Evolutionary conservation across 2,888 invertebrate genomes (phyloP), one percentile per base, ranked within the genome.

Genomic region (Orgyia antiqua): DNA sequence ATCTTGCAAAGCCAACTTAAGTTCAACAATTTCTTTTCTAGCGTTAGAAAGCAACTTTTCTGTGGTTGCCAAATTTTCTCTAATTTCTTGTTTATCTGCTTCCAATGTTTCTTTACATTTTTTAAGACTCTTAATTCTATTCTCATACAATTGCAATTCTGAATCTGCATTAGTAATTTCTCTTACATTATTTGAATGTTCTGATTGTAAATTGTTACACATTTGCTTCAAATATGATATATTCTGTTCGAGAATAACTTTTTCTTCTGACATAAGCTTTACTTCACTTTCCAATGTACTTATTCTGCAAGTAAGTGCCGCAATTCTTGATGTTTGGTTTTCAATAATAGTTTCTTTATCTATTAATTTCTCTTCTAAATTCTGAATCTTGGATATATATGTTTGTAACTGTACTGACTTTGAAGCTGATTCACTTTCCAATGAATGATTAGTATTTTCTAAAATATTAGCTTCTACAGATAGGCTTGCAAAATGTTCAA

Each of bases 381-480:
- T 88, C 34, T 87, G 68, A 28, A 93, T 86, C 65, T 77, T 77
- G 39, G 51, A 71, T 9, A 76, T 46, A 48, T 77, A 82, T 34
- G 77, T 71, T 58, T 89, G 88, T 32, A 90, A 65, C 39, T 89
- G 88, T 24, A 78, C 63, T 45, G 90, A 90, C 36, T 90, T 90
- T 49, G 93, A 92, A 4, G 90, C 89, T 2, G 93, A 92, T 75
- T 94, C 93, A 46, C 88, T 90, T 70, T 94, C 94, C 44, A 94
- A 83, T 30, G 92, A 92, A 58, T 93, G 93, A 69, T 94, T 94
- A 43, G 90, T 94, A 49, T 89, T 93, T 76, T 94, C 94, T 42
- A 94, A 75, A 37, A 90, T 87, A 29, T 91, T 92, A 2, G 94
- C 94, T 74, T 94, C 94, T 38, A 92, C 88, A 30, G 92, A 93